Evolutionary conservation across 2,797 vertebrate genomes (phyloP), one percentile per base, ranked within the genome.

Genomic region (Naso thynnoides): DNA sequence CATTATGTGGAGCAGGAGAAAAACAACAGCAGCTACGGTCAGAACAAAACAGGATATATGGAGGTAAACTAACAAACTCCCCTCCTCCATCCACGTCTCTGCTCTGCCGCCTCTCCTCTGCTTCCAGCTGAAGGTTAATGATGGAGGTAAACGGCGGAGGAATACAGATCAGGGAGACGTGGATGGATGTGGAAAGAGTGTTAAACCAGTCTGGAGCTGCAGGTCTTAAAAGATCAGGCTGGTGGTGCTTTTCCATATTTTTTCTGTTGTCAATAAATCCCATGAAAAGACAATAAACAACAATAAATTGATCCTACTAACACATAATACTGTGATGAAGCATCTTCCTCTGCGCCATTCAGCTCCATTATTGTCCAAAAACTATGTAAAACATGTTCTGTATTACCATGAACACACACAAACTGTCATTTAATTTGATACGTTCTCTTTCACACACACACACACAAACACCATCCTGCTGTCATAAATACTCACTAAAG

Each of bases 101-200:
- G 61, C 70, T 73, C 57, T n/a, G 27, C 76, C 18, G 52, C 59
- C 76, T 79, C 88, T 79, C 79, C 62, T 52, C 82, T 78, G 77
- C 76, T 83, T 80, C 71, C 66, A 85, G 74, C 73, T 92, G 91
- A 93, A 94, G 93, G 93, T 93, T 92, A 93, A 93, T 90, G 89
- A 89, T 78, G 82, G 81, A 85, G 87, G 68, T 82, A 78, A 54
- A 81, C 76, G 33, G 74, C 67, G 47, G 80, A 82, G 29, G 66
- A 92, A 90, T 89, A 88, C 76, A 83, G 86, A 93, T 70, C 67
- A 60, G 72, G 75, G 57, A 47, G 83, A 84, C 55, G 49, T 66
- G 67, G 81, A 85, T 57, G 79, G 79, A 53, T 84, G 84, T 58
- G 79, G 71, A 61, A 57, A 26, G 65, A 81, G 52, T 42, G 73